A percentile compares a stretch with the other conserved stretches of the same genome.
Conservation (phyloP, 2,888 invertebrate genomes). For the Hypomecis punctinalis region DNA sequence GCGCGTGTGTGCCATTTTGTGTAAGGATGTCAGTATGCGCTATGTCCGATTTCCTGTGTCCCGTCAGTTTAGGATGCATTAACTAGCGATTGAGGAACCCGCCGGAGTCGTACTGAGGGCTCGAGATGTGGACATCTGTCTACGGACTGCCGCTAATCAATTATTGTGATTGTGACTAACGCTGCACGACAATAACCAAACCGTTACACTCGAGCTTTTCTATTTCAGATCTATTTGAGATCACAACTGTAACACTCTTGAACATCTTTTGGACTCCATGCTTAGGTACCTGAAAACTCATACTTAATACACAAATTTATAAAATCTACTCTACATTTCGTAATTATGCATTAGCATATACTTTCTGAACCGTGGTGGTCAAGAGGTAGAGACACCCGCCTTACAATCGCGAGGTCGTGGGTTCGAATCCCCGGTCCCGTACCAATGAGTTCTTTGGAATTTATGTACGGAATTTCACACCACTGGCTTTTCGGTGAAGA, state of each 20-base stretch:
- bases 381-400: too few relatives aligned
- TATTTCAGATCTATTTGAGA: background rate
- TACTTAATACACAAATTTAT: background rate
- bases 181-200: constrained; percentile 47
- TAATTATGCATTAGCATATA: too few relatives aligned
- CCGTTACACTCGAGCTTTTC: constrained; percentile 49
- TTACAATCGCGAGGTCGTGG: too few relatives aligned
- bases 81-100: constrained; percentile 49
- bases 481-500: too few relatives aligned
- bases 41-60: constrained; percentile 7
- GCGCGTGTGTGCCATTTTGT: constrained; percentile 5
- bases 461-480: too few relatives aligned
- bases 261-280: background rate
- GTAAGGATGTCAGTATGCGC: background rate
- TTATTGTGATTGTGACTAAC: constrained; percentile 46
- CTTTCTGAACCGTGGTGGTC: too few relatives aligned
- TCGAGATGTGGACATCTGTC: constrained; percentile 54
- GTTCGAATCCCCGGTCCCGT: too few relatives aligned
- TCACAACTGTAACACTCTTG: constrained; percentile 4
- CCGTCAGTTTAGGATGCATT: constrained; percentile 30
- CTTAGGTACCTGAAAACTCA: background rate
- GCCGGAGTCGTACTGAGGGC: constrained; percentile 53
- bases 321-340: too few relatives aligned
- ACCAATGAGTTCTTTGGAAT: too few relatives aligned
- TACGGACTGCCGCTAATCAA: constrained; percentile 48